Evolutionary conservation across 2,797 vertebrate genomes (phyloP).

Genomic region (Pogonophryne albipinna): DNA sequence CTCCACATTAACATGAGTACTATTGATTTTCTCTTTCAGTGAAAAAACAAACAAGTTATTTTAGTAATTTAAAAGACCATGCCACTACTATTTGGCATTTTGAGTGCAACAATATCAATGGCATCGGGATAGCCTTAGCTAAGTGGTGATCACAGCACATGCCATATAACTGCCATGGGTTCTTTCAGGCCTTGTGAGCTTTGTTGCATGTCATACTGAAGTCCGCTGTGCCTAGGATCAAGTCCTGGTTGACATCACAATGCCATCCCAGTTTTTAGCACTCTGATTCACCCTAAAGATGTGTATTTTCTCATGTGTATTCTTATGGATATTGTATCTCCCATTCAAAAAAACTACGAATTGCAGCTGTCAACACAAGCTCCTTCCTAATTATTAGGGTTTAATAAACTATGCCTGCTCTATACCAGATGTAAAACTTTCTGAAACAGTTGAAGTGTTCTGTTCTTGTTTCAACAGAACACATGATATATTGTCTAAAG

Average conservation of each 20-base stretch:
- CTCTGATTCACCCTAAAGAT: neutral
- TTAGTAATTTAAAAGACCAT: neutral
- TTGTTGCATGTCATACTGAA: neutral
- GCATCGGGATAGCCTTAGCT: neutral
- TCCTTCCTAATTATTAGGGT: slow-evolving; percentile 34
- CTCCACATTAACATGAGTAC: neutral
- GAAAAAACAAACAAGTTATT: neutral
- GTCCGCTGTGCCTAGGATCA: neutral
- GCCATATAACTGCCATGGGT: too few relatives aligned
- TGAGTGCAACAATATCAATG: neutral
- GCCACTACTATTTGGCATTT: neutral
- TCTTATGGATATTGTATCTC: slow-evolving; percentile 3
- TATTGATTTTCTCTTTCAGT: neutral
- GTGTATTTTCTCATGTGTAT: slow-evolving; percentile 7
- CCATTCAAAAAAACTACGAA: neutral
- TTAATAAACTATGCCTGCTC: slow-evolving; percentile 62
- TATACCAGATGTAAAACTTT: slow-evolving; percentile 43
- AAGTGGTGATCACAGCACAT: too few relatives aligned
- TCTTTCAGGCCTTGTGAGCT: too few relatives aligned
- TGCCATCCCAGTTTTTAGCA: neutral
- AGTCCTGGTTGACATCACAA: neutral
- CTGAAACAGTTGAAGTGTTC: slow-evolving; percentile 40
- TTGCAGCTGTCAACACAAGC: slow-evolving; percentile 26
- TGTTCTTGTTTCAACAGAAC: slow-evolving; percentile 8
- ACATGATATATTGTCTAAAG: too few relatives aligned